phyloP scores from a whole-genome alignment of 2,113 vertebrate genomes.

The Scopus umbretta region DNA sequence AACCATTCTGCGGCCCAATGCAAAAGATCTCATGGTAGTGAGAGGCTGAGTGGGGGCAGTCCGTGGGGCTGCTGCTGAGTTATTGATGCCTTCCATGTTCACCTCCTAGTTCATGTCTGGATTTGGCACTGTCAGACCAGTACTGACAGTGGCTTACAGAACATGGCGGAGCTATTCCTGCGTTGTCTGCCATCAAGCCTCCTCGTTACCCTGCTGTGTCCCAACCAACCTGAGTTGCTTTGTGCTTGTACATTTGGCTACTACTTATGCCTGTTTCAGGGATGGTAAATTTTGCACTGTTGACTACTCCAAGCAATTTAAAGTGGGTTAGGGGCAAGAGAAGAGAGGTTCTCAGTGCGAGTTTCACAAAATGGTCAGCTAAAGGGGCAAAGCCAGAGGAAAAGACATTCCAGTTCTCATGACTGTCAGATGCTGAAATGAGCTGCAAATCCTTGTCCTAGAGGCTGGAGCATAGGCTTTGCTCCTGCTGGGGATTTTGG shows the following conservation, averaged over 20 bases:
- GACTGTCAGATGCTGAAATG: neutral
- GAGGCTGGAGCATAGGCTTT: neutral
- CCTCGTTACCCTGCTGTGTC: neutral
- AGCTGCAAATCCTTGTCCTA: neutral
- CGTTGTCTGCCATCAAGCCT: neutral
- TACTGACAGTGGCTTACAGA: neutral
- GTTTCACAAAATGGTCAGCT: neutral
- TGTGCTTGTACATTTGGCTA: neutral
- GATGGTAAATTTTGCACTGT: neutral
- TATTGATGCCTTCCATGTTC: neutral
- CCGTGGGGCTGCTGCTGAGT: neutral
- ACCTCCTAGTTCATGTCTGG: neutral
- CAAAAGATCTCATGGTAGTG: neutral
- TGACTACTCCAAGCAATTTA: neutral
- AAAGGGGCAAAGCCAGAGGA: neutral
- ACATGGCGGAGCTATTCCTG: no score
- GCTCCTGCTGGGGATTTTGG: neutral
- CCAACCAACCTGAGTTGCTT: neutral
- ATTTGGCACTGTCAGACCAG: neutral
- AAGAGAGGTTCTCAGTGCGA: no score
- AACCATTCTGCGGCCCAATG: neutral
- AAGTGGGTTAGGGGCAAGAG: neutral
- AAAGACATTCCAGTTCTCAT: neutral
- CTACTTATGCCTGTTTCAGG: no score
- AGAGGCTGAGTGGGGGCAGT: neutral